Evolutionary conservation across 2,797 vertebrate genomes (phyloP).

Genomic region (Lagodon rhomboides): DNA sequence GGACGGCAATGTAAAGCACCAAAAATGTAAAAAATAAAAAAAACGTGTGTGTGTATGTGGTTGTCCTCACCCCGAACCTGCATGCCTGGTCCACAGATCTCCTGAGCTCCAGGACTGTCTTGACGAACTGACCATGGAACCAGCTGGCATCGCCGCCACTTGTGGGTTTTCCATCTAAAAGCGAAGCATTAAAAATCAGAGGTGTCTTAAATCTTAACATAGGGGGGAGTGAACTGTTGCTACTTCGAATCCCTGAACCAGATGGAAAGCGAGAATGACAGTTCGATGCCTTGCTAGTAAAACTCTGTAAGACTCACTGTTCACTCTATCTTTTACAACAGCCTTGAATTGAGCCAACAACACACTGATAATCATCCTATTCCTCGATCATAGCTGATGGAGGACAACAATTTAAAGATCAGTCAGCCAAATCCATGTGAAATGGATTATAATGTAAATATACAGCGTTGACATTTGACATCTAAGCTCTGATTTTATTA

Average conservation of each 20-base stretch:
- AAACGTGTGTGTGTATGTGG: background rate
- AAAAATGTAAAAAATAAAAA: too few species aligned
- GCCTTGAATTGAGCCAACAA: background rate
- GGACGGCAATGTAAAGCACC: too few species aligned
- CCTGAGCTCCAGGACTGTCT: conserved; percentile 92
- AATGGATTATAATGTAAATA: background rate
- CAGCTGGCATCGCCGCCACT: conserved; percentile 95
- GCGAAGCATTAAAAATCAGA: background rate
- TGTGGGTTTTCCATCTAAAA: conserved; percentile 96
- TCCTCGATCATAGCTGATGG: background rate
- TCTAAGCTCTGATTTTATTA: background rate
- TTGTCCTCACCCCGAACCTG: conserved; percentile 91
- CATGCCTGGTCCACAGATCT: conserved; percentile 93
- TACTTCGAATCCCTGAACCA: background rate
- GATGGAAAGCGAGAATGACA: background rate
- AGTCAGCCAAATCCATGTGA: background rate
- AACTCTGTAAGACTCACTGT: background rate
- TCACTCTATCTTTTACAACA: background rate
- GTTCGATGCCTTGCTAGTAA: background rate
- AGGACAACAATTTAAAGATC: background rate
- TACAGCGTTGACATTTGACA: background rate
- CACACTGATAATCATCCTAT: background rate
- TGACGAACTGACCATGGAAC: conserved; percentile 94
- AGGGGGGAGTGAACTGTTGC: background rate
- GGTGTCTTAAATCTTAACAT: background rate